Evolutionary conservation across 1,140 invertebrate species (phyloP), one percentile per base, ranked within the genome.

Genomic region (Chelonus insularis): DNA sequence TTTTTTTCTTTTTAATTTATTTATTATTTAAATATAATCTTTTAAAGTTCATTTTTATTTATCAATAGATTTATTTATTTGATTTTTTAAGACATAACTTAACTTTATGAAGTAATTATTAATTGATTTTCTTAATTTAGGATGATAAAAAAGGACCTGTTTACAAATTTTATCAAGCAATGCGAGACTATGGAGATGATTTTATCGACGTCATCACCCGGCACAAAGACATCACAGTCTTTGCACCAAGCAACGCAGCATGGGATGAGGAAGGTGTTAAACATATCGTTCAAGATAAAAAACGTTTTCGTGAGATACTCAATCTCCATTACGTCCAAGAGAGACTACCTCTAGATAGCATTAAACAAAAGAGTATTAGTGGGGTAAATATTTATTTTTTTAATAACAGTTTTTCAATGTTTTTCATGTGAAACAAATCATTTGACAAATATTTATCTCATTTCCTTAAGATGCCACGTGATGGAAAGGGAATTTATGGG

Each of bases 161-260:
- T 48, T 90, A 85, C 72, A 89, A 90, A 72, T 93, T 94, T 76
- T 91, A 91, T 75, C 86, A 91, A 70, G 86, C 87, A 20, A 91
- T 94, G 55, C 85, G 87, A 71, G 88, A 92, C 68, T 83, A 86
- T 60, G 90, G 88, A 6, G 84, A 87, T 32, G 87, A 90, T 43
- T 91, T 95, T 67, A 82, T 92, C 72, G 84, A 86, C 57, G 86
- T 85, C 37, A 85, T 94, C n/a, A 88, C 84, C 39, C 80, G 83
- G 36, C 84, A 86, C 47, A 85, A 85, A 23, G 88, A 92, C 43
- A 83, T 94, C 4, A 96, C 94, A 1, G 82, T 96, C 16, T 94
- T 96, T 74, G 93, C 92, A 0, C 94, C 94, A 0, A 93, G 90
- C 66, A 96, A 96, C 75, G 88, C 89, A 57, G 94, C 94, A 0